These are phyloP conservation scores for Hylaea fasciaria DNA, from an alignment of 2,888 invertebrate species.

Conservation along the genomic window DNA sequence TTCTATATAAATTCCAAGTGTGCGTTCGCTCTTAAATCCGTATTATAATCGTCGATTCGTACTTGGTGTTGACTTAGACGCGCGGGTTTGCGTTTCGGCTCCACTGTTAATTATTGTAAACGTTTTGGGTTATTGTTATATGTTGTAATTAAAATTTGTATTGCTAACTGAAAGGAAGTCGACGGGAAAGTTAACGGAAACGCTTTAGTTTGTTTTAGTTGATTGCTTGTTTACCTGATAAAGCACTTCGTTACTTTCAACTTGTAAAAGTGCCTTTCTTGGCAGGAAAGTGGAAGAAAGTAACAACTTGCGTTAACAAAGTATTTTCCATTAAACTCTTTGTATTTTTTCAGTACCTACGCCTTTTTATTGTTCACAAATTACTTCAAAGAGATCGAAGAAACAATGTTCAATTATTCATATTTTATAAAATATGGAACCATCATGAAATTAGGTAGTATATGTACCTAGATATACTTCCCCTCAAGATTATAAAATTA, in stretches of 20 bases:
- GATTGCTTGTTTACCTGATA: conserved; percentile 28
- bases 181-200: conserved; percentile 24
- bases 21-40: conserved; percentile 11
- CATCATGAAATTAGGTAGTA: too few relatives aligned
- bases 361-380: too few relatives aligned
- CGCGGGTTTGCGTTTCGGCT: conserved; percentile 46
- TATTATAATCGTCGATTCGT: conserved; percentile 35
- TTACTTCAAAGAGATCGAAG: too few relatives aligned
- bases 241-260: neutral
- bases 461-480: too few relatives aligned
- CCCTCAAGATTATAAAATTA: too few relatives aligned
- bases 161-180: conserved; percentile 31
- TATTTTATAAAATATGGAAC: too few relatives aligned
- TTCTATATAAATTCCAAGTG: neutral
- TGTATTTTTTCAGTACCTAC: too few relatives aligned
- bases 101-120: conserved; percentile 63
- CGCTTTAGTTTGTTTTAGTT: conserved; percentile 37
- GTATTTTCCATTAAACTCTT: too few relatives aligned
- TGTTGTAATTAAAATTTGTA: conserved; percentile 51
- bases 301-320: too few relatives aligned
- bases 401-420: too few relatives aligned
- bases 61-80: conserved; percentile 57
- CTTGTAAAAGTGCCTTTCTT: neutral
- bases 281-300: neutral
- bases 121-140: conserved; percentile 57